Conservation (phyloP, 1,140 invertebrate genomes). For the Laupala kohalensis region DNA sequence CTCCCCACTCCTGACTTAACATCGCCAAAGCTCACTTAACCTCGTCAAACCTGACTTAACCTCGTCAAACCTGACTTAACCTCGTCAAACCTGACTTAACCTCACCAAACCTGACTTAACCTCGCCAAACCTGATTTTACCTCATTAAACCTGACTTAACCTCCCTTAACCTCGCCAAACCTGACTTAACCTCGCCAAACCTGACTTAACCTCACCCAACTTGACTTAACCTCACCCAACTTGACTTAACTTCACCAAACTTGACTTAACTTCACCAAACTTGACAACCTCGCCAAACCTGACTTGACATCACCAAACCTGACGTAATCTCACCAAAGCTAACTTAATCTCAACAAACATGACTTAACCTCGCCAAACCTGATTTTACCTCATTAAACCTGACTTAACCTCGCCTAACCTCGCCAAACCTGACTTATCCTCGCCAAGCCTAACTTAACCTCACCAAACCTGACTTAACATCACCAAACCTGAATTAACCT, state of each 20-base stretch:
- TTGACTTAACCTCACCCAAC: too few species aligned
- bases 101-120: constrained; percentile 1
- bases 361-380: too few species aligned
- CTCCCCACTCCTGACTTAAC: not conserved
- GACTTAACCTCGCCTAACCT: constrained; percentile 5
- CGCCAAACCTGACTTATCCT: not conserved
- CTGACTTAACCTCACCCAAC: too few species aligned
- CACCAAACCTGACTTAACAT: not conserved
- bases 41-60: constrained; percentile 1
- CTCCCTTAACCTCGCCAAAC: not conserved
- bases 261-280: too few species aligned
- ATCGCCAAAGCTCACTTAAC: not conserved
- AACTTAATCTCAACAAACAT: too few species aligned
- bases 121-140: constrained; percentile 1
- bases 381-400: not conserved
- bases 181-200: too few species aligned
- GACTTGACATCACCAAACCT: too few species aligned
- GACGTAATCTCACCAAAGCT: too few species aligned
- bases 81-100: not conserved
- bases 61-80: not conserved
- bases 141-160: not conserved
- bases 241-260: too few species aligned
- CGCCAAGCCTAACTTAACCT: not conserved
- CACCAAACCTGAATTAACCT: not conserved
- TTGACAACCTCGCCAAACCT: too few species aligned